A percentile compares a stretch with the other conserved stretches of the same genome.
These are phyloP conservation scores for Silurus lanzhouensis DNA, from an alignment of 2,797 vertebrate genomes.

Conservation along the genomic window DNA sequence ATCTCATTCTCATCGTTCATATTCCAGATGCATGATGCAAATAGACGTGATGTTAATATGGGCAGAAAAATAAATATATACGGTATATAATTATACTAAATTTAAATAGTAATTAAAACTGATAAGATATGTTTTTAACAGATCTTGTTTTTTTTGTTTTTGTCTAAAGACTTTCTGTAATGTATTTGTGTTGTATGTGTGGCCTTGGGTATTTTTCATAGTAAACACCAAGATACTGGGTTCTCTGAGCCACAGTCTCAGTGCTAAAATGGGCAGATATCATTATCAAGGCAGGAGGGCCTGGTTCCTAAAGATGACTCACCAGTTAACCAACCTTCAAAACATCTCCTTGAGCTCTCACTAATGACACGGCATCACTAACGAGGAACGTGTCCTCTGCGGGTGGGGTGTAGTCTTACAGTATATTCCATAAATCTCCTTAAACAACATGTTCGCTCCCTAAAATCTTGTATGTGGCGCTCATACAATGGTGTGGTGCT, in stretches of 20 bases:
- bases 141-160: too few species aligned
- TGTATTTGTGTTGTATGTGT: neutral
- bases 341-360: constrained; percentile 35
- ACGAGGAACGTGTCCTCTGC: constrained; percentile 4
- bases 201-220: constrained; percentile 26
- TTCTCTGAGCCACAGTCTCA: constrained; percentile 33
- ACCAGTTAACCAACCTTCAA: constrained; percentile 30
- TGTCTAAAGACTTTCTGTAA: neutral
- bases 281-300: constrained; percentile 49
- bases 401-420: constrained; percentile 1
- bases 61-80: neutral
- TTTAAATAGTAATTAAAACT: too few species aligned
- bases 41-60: neutral
- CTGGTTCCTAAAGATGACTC: constrained; percentile 30
- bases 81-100: too few species aligned
- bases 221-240: constrained; percentile 27
- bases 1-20: constrained; percentile 12
- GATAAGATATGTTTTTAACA: too few species aligned
- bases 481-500: neutral
- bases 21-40: neutral
- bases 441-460: neutral
- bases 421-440: constrained; percentile 32
- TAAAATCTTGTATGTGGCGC: neutral
- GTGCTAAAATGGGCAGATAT: constrained; percentile 38
- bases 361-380: constrained; percentile 41